These are phyloP conservation scores for Agriopis leucophaearia DNA, from an alignment of 2,888 invertebrate species.

Conservation along the genomic window DNA sequence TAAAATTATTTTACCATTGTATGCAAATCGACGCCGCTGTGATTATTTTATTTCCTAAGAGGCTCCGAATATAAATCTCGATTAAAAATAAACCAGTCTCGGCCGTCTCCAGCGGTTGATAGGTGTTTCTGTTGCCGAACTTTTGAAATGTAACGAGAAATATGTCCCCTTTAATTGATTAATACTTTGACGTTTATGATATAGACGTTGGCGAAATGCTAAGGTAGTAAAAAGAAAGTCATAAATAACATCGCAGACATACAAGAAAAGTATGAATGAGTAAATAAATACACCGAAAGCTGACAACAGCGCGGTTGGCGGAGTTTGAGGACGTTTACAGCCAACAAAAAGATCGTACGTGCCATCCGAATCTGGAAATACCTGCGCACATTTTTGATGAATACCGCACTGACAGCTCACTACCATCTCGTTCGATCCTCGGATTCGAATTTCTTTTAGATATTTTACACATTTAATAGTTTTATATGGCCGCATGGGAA, in stretches of 20 bases:
- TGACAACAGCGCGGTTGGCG: constrained; percentile 66
- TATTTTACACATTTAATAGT: constrained; percentile 3
- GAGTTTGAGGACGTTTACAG: constrained; percentile 69
- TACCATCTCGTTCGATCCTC: constrained; percentile 49
- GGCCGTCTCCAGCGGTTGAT: constrained; percentile 71
- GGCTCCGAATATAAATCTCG: constrained; percentile 82
- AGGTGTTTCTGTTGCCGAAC: constrained; percentile 65
- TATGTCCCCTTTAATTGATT: constrained; percentile 53
- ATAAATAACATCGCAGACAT: constrained; percentile 65
- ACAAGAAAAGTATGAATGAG: constrained; percentile 74
- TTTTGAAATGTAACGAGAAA: constrained; percentile 45
- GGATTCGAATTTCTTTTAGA: constrained; percentile 35
- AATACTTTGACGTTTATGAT: constrained; percentile 57
- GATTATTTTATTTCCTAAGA: constrained; percentile 87
- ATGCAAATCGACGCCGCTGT: constrained; percentile 84
- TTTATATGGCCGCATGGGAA: neutral
- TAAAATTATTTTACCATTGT: constrained; percentile 87
- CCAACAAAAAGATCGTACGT: constrained; percentile 70
- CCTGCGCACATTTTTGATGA: constrained; percentile 67
- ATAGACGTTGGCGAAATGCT: constrained; percentile 53
- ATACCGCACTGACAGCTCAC: constrained; percentile 65
- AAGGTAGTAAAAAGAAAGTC: constrained; percentile 54
- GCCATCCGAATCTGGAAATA: constrained; percentile 69
- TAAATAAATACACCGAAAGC: constrained; percentile 73
- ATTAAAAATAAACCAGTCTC: constrained; percentile 66